These are phyloP conservation scores for Astreopora myriophthalma DNA, from an alignment of 64 coral and sea anemone genomes.

Conservation along the genomic window DNA sequence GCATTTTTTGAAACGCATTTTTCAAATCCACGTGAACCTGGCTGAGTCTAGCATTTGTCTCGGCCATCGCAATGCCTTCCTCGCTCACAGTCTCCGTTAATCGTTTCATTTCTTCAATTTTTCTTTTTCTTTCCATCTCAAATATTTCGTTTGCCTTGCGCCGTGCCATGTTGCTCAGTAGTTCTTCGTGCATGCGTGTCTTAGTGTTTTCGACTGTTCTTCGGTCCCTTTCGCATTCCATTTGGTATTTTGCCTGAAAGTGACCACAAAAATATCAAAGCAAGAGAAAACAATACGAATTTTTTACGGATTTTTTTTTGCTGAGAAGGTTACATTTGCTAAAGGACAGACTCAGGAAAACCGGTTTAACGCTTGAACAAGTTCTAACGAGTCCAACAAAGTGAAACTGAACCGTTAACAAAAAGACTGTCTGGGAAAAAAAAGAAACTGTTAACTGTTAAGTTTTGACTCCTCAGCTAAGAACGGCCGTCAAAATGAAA, in stretches of 20 bases:
- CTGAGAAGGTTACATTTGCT: too few relatives aligned
- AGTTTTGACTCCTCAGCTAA: too few relatives aligned
- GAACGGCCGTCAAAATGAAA: too few relatives aligned
- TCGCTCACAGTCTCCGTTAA: conserved; percentile 53
- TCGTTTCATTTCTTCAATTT: conserved; percentile 71
- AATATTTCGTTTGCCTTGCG: conserved; percentile 36
- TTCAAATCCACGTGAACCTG: conserved; percentile 85
- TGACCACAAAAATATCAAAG: not conserved
- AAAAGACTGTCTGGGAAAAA: too few relatives aligned
- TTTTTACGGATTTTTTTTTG: not conserved
- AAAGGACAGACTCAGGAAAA: too few relatives aligned
- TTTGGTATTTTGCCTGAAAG: conserved; percentile 85
- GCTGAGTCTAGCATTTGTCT: conserved; percentile 79
- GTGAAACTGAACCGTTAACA: too few relatives aligned
- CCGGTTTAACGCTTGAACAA: too few relatives aligned
- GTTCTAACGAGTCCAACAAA: too few relatives aligned
- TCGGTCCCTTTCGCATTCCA: conserved; percentile 77
- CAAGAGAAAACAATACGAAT: not conserved
- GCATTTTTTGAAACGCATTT: conserved; percentile 79
- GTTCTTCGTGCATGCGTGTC: conserved; percentile 84
- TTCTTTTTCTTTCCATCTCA: conserved; percentile 76
- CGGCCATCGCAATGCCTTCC: conserved; percentile 78
- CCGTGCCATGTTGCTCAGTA: conserved; percentile 68
- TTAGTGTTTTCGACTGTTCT: conserved; percentile 64
- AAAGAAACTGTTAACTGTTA: too few relatives aligned